Percentiles rank a stretch among this genome's conserved stretches.
Evolutionary conservation across 2,113 vertebrate genomes (phyloP).

Genomic region (Brachirus orientalis): DNA sequence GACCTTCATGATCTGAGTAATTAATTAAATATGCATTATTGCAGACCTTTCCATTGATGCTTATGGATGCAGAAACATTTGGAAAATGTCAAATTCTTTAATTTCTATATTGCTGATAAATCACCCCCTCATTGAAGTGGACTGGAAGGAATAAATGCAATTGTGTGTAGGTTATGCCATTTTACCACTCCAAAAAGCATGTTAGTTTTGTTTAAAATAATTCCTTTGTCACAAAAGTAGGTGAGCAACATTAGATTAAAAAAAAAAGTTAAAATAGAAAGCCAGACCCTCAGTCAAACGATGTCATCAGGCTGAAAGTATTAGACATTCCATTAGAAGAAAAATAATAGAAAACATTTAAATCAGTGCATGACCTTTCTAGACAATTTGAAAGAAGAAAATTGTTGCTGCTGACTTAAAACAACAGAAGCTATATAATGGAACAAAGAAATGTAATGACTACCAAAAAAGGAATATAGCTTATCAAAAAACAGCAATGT

Average conservation of each 20-base stretch:
- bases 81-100: conserved; percentile 60
- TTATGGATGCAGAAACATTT: conserved; percentile 60
- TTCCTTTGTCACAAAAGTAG: conserved; percentile 1
- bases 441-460: conserved; percentile 27
- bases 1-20: conserved; percentile 65
- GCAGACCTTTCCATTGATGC: conserved; percentile 45
- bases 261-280: neutral
- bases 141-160: conserved; percentile 30
- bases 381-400: conserved; percentile 1
- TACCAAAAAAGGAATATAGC: conserved; percentile 17
- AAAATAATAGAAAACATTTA: conserved; percentile 25
- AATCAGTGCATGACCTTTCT: conserved; percentile 16
- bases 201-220: conserved; percentile 14
- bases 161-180: conserved; percentile 20
- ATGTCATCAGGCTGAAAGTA: conserved; percentile 21
- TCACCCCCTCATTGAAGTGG: conserved; percentile 12
- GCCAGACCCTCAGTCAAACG: conserved; percentile 6
- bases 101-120: conserved; percentile 40
- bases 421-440: conserved; percentile 19
- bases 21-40: conserved; percentile 71
- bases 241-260: neutral
- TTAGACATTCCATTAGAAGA: conserved; percentile 20
- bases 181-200: conserved; percentile 26
- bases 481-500: conserved; percentile 50
- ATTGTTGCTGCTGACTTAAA: too few species aligned